Evolutionary conservation across 2,888 invertebrate species (phyloP).

Genomic region (Margaritifera margaritifera): DNA sequence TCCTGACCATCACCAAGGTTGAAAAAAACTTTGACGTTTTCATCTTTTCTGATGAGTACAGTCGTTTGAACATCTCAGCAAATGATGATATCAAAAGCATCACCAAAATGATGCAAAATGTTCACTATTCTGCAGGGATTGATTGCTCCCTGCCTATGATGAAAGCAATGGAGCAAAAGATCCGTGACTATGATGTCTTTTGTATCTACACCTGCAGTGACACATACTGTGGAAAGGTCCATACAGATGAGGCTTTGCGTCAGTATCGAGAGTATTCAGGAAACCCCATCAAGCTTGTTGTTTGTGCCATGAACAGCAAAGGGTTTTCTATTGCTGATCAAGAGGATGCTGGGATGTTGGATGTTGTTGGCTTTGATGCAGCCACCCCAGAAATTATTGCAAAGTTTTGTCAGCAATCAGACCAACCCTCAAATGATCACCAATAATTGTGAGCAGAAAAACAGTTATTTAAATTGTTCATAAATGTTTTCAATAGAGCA

Average conservation of each 20-base stretch:
- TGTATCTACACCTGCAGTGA: slow-evolving; percentile 80
- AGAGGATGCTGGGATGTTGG: slow-evolving; percentile 70
- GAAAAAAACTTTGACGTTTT: slow-evolving; percentile 27
- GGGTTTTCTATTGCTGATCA: slow-evolving; percentile 72
- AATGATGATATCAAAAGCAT: slow-evolving; percentile 35
- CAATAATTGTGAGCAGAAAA: too few relatives aligned
- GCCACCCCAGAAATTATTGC: slow-evolving; percentile 67
- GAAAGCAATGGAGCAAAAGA: slow-evolving; percentile 79
- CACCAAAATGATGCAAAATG: slow-evolving; percentile 12
- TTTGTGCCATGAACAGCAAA: slow-evolving; percentile 61
- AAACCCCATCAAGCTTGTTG: slow-evolving; percentile 49
- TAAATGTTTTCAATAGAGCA: too few relatives aligned
- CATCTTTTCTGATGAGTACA: slow-evolving; percentile 38
- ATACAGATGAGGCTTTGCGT: slow-evolving; percentile 75
- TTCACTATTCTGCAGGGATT: slow-evolving; percentile 24
- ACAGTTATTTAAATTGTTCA: too few relatives aligned
- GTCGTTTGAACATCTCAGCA: slow-evolving; percentile 23
- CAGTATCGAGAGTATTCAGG: slow-evolving; percentile 76
- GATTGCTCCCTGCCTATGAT: slow-evolving; percentile 67
- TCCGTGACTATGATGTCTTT: slow-evolving; percentile 80
- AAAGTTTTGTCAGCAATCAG: slow-evolving; percentile 66
- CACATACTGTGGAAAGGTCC: slow-evolving; percentile 68
- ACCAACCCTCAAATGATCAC: slow-evolving; percentile 38
- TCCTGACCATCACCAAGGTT: slow-evolving; percentile 64
- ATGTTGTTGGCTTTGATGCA: slow-evolving; percentile 71